Percentiles rank a stretch among this genome's conserved stretches.
Evolutionary conservation across 1,140 invertebrate genomes (phyloP).

Genomic region (Andrena cerasifolii): DNA sequence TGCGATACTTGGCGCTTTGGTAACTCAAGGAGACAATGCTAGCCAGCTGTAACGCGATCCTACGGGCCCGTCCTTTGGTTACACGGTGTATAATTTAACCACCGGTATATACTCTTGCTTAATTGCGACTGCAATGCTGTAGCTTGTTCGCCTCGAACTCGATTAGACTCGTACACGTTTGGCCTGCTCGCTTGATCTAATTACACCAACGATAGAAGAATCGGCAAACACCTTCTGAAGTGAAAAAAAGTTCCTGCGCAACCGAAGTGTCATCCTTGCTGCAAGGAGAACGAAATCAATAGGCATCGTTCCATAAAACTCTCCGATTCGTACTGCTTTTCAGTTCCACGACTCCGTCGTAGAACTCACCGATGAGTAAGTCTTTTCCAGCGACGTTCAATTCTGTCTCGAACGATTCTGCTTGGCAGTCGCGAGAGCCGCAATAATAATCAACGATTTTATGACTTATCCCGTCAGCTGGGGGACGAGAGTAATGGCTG

Average conservation of each 20-base stretch:
- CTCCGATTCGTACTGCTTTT: too few relatives aligned
- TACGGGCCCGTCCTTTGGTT: slow-evolving; percentile 70
- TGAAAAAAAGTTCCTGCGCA: not conserved
- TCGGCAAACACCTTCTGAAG: too few relatives aligned
- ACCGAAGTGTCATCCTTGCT: not conserved
- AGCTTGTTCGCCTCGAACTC: slow-evolving; percentile 47
- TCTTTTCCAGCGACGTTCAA: too few relatives aligned
- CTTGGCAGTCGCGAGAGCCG: not conserved
- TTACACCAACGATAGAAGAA: not conserved
- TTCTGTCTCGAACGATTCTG: too few relatives aligned
- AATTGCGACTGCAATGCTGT: slow-evolving; percentile 61
- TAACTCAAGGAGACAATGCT: slow-evolving; percentile 79
- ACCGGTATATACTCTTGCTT: slow-evolving; percentile 45
- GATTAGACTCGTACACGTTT: slow-evolving; percentile 26
- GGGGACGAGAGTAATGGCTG: slow-evolving; percentile 52
- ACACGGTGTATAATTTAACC: slow-evolving; percentile 73
- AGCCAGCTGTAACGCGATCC: slow-evolving; percentile 72
- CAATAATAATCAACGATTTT: slow-evolving; percentile 51
- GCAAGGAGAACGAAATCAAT: too few relatives aligned
- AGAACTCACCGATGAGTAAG: too few relatives aligned
- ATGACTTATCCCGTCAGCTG: slow-evolving; percentile 49
- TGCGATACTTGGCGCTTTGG: slow-evolving; percentile 67
- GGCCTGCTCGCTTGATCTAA: slow-evolving; percentile 5
- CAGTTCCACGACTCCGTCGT: too few relatives aligned
- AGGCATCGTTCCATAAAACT: too few relatives aligned